Percentiles rank a stretch among this genome's conserved stretches.
Evolutionary conservation across 2,888 invertebrate genomes (phyloP).

Genomic region (Sceliomorpha sp.): DNA sequence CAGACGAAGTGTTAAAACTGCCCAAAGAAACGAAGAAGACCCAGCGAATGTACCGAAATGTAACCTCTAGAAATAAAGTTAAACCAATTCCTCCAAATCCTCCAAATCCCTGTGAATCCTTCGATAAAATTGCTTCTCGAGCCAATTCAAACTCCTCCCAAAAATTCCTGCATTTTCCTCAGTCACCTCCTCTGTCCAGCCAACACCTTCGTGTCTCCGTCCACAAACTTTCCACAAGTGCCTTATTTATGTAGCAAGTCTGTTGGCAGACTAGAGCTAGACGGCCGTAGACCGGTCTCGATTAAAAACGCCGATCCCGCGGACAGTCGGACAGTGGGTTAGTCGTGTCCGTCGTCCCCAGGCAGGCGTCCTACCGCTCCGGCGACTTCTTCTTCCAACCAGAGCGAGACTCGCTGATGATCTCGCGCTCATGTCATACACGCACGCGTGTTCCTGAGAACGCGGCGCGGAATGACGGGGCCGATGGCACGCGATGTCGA

Average conservation of each 20-base stretch:
- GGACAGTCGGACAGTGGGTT: constrained; percentile 57
- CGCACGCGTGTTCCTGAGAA: constrained; percentile 25
- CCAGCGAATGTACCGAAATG: too few species aligned
- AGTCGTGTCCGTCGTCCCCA: constrained; percentile 37
- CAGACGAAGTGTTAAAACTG: too few species aligned
- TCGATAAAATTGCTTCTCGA: too few species aligned
- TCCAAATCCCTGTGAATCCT: too few species aligned
- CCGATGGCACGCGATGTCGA: constrained; percentile 53
- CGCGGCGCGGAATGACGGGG: constrained; percentile 12
- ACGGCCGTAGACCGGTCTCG: constrained; percentile 72
- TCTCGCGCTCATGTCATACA: constrained; percentile 46
- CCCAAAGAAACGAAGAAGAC: too few species aligned
- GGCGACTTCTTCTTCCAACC: constrained; percentile 38
- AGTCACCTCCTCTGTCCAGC: too few species aligned
- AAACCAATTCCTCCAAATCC: too few species aligned
- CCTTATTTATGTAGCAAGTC: constrained; percentile 1
- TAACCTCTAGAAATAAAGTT: too few species aligned
- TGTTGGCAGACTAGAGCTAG: constrained; percentile 69
- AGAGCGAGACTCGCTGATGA: constrained; percentile 37
- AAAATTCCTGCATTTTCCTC: too few species aligned
- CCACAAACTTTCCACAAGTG: too few species aligned
- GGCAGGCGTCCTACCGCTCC: constrained; percentile 23
- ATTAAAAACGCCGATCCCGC: constrained; percentile 60
- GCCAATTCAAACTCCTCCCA: too few species aligned
- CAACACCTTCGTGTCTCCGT: too few species aligned